Conservation (phyloP, 2,797 vertebrate species). For the Bradypodion ventrale region DNA sequence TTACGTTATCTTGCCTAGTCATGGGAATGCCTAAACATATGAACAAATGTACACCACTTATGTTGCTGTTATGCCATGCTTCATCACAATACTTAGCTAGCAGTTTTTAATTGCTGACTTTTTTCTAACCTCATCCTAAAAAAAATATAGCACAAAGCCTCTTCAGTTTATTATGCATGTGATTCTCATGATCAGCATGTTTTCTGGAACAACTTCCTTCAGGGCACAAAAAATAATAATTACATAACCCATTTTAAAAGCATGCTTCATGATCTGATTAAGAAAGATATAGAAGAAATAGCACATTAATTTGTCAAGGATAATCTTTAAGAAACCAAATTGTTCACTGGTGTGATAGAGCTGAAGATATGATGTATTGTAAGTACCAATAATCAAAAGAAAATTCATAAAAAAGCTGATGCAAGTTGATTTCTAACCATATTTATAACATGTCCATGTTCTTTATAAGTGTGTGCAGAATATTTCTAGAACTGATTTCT, state of each 20-base stretch:
- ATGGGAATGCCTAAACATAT: not conserved
- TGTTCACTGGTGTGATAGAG: constrained; percentile 46
- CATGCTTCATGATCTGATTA: not conserved
- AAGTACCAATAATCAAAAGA: constrained; percentile 17
- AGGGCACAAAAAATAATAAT: constrained; percentile 21
- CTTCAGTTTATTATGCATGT: not conserved
- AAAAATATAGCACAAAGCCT: not conserved
- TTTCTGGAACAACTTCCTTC: constrained; percentile 5
- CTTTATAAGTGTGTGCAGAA: not conserved
- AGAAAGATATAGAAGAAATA: constrained; percentile 22
- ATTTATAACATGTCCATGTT: not conserved
- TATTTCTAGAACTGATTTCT: not conserved
- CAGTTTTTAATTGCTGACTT: constrained; percentile 28
- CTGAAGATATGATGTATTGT: constrained; percentile 20
- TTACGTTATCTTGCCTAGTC: not conserved
- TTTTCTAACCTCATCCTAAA: not conserved
- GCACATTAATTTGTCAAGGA: constrained; percentile 44
- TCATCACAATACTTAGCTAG: not conserved
- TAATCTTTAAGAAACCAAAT: constrained; percentile 14
- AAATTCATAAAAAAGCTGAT: not conserved
- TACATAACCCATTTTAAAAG: constrained; percentile 31
- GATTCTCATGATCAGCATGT: constrained; percentile 29
- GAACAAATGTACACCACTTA: not conserved
- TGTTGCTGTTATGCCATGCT: not conserved
- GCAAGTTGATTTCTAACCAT: not conserved